Evolutionary conservation across 2,797 vertebrate species (phyloP).

Genomic region (Hapalemur alaotrensis): DNA sequence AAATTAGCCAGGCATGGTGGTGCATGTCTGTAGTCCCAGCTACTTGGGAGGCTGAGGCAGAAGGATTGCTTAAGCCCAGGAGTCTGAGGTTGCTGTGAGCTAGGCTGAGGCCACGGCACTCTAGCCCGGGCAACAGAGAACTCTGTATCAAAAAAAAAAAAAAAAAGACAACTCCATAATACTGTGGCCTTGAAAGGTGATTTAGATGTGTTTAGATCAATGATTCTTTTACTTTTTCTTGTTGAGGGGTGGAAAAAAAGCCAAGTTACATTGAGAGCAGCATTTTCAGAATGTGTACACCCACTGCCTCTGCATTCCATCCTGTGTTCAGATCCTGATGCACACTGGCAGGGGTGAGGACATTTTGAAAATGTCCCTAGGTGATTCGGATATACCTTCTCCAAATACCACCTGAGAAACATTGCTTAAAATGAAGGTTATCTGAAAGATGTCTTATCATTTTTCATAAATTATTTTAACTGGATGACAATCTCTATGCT

Average conservation of each 20-base stretch:
- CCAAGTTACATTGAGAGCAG: background rate
- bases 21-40: too few species aligned
- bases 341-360: background rate
- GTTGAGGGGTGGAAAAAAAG: background rate
- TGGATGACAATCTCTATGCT: background rate
- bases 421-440: background rate
- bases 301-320: background rate
- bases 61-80: too few species aligned
- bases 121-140: too few species aligned
- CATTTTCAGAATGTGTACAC: background rate
- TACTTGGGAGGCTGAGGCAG: too few species aligned
- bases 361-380: background rate
- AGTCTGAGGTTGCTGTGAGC: too few species aligned
- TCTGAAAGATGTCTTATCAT: background rate
- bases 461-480: conserved; percentile 34
- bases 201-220: background rate
- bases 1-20: too few species aligned
- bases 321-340: background rate
- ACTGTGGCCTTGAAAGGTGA: background rate
- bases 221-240: background rate
- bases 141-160: too few species aligned
- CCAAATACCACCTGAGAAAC: background rate
- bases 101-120: too few species aligned
- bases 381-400: background rate
- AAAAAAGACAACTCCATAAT: background rate